phyloP scores from a whole-genome alignment of 1,140 invertebrate species.

The Harpegnathos saltator region DNA sequence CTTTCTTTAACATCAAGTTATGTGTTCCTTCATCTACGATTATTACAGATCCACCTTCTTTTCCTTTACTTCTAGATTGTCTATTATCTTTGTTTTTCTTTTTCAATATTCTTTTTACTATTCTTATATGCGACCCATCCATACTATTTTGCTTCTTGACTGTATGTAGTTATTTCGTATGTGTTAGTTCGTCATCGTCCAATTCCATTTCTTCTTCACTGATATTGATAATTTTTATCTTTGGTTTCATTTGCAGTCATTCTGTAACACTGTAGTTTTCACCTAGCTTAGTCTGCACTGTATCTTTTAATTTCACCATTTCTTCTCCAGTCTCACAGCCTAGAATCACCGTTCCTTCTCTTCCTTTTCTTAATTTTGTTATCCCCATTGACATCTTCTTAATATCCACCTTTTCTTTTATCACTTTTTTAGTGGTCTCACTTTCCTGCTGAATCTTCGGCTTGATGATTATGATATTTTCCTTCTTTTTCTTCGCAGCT shows the following conservation, averaged over 20 bases:
- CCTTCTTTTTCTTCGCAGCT: slow-evolving; percentile 40
- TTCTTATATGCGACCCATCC: not conserved
- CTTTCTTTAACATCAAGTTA: too few relatives aligned
- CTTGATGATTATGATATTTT: slow-evolving; percentile 43
- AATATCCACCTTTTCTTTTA: slow-evolving; percentile 49
- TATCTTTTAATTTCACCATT: not conserved
- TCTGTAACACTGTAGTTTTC: slow-evolving; percentile 1
- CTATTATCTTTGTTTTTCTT: not conserved
- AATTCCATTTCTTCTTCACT: slow-evolving; percentile 41
- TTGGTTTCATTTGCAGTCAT: slow-evolving; percentile 23
- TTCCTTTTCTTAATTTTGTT: slow-evolving; percentile 37
- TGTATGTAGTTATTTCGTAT: too few relatives aligned
- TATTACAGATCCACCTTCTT: not conserved
- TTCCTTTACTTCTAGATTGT: too few relatives aligned
- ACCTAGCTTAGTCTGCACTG: not conserved
- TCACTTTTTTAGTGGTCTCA: slow-evolving; percentile 32
- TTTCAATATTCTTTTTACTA: not conserved
- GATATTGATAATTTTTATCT: slow-evolving; percentile 53
- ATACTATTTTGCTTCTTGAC: not conserved
- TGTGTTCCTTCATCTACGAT: not conserved
- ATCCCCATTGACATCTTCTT: slow-evolving; percentile 47
- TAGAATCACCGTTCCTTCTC: not conserved
- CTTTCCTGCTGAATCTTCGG: slow-evolving; percentile 46
- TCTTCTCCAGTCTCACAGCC: not conserved
- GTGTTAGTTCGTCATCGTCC: slow-evolving; percentile 1